phyloP scores from a whole-genome alignment of 1,140 invertebrate genomes.

The Littorina saxatilis region DNA sequence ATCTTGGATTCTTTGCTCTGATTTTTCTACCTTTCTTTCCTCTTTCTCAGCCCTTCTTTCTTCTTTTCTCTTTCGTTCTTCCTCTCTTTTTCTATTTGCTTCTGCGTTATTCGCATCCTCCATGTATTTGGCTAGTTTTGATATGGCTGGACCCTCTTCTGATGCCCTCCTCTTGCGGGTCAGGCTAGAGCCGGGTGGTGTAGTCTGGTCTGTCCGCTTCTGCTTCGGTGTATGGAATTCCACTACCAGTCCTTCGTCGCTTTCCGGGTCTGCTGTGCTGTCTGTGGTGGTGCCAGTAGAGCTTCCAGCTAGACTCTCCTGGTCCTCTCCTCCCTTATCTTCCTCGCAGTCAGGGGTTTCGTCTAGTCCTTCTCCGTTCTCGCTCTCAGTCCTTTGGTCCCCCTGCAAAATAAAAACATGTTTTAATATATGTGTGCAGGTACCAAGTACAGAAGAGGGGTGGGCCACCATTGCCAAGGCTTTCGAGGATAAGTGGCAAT shows the following conservation, averaged over 20 bases:
- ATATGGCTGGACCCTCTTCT: background rate
- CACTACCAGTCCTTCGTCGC: background rate
- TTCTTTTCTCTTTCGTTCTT: too few relatives aligned
- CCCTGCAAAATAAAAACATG: too few relatives aligned
- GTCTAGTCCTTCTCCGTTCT: too few relatives aligned
- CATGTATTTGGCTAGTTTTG: background rate
- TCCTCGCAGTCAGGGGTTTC: too few relatives aligned
- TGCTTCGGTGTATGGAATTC: background rate
- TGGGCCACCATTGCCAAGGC: constrained; percentile 47
- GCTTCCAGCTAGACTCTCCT: background rate
- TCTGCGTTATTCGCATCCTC: background rate
- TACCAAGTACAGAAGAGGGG: constrained; percentile 13
- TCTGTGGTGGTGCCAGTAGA: background rate
- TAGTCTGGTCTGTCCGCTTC: background rate
- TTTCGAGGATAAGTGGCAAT: constrained; percentile 72
- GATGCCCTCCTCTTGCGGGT: background rate
- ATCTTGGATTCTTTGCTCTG: background rate
- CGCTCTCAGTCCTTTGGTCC: too few relatives aligned
- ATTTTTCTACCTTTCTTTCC: background rate
- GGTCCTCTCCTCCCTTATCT: background rate
- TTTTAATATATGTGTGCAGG: background rate
- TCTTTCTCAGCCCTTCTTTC: too few relatives aligned
- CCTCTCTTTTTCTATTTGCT: background rate
- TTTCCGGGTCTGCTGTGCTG: background rate
- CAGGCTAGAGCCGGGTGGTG: background rate